phyloP scores from a whole-genome alignment of 2,113 vertebrate species.

The Nerophis lumbriciformis region DNA sequence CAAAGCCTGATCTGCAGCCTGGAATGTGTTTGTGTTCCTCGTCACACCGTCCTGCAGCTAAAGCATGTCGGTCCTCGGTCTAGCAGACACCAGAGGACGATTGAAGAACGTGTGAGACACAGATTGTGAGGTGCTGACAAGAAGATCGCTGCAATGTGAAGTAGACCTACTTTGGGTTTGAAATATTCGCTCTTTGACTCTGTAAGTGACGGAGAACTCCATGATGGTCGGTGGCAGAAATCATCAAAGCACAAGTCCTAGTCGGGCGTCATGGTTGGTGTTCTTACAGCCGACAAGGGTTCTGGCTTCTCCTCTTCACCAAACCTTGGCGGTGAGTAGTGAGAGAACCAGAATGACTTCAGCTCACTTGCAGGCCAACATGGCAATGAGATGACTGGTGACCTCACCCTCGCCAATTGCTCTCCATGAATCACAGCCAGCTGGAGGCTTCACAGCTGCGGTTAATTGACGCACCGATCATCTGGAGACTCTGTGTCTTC shows the following conservation, averaged over 20 bases:
- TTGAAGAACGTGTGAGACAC: background rate
- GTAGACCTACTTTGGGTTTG: background rate
- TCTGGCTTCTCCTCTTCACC: background rate
- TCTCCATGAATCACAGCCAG: background rate
- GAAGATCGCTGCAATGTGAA: background rate
- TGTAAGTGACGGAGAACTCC: background rate
- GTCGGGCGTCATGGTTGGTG: background rate
- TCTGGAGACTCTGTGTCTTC: background rate
- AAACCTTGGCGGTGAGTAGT: background rate
- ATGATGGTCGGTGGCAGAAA: background rate
- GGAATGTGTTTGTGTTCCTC: constrained; percentile 24
- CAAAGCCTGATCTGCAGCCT: constrained; percentile 49
- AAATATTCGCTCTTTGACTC: background rate
- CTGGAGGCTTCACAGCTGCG: background rate
- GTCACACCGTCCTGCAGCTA: background rate
- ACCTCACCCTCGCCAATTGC: constrained; percentile 1
- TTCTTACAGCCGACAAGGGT: background rate
- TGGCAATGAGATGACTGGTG: background rate
- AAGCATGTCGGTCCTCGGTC: background rate
- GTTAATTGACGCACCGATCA: background rate
- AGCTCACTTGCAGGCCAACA: constrained; percentile 4
- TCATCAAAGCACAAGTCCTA: constrained; percentile 29
- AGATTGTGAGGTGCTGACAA: constrained; percentile 1
- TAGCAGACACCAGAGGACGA: background rate
- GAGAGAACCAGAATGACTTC: background rate